These are phyloP conservation scores for Bombus confusus DNA, from an alignment of 1,140 invertebrate species.

Conservation along the genomic window DNA sequence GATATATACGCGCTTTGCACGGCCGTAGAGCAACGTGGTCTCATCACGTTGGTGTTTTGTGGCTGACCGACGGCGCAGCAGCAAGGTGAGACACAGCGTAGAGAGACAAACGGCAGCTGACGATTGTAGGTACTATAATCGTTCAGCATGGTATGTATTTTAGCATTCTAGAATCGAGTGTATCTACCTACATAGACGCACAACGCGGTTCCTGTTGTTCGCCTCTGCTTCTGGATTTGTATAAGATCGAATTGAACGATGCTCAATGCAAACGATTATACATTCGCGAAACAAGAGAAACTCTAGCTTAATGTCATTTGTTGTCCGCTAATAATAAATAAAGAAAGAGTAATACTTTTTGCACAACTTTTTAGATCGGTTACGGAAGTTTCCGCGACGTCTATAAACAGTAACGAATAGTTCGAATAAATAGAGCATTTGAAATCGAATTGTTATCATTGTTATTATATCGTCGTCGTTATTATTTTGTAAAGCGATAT, in stretches of 20 bases:
- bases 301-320: background rate
- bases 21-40: constrained; percentile 69
- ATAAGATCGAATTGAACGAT: background rate
- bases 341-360: background rate
- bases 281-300: background rate
- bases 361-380: background rate
- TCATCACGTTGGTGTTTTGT: constrained; percentile 58
- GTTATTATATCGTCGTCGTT: background rate
- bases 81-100: constrained; percentile 82
- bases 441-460: background rate
- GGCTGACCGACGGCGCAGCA: constrained; percentile 73
- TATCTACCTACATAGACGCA: constrained; percentile 2
- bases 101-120: constrained; percentile 77
- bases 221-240: constrained; percentile 3
- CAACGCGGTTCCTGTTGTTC: constrained; percentile 16
- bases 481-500: background rate
- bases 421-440: background rate
- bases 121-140: constrained; percentile 73
- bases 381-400: background rate
- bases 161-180: constrained; percentile 60
- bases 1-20: constrained; percentile 68
- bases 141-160: constrained; percentile 80
- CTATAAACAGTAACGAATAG: no score
- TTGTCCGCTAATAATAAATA: background rate
- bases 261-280: background rate